Percentiles rank a stretch among this genome's conserved stretches.
These are phyloP conservation scores for Numenius arquata DNA, from an alignment of 2,113 vertebrate genomes.

Conservation along the genomic window DNA sequence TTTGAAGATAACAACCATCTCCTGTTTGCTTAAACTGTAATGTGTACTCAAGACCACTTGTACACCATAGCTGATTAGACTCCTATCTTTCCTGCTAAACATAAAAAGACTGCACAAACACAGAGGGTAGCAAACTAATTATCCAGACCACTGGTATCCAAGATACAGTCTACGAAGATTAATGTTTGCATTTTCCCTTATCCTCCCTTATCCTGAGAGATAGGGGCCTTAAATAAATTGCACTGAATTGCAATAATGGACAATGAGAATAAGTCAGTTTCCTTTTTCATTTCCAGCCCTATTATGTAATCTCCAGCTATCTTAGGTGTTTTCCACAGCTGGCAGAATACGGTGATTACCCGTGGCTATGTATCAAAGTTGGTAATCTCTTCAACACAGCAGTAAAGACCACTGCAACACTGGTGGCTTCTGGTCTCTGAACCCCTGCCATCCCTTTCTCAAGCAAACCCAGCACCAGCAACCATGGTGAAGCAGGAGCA, in stretches of 20 bases:
- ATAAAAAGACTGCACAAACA: slow-evolving; percentile 12
- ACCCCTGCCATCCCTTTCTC: not conserved
- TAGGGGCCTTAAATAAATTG: slow-evolving; percentile 72
- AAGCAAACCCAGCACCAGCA: not conserved
- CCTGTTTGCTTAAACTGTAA: not conserved
- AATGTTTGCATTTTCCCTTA: slow-evolving; percentile 67
- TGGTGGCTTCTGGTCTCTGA: not conserved
- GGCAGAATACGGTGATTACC: not conserved
- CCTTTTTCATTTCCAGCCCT: slow-evolving; percentile 50
- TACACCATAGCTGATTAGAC: not conserved
- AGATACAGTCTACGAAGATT: slow-evolving; percentile 64
- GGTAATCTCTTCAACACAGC: not conserved
- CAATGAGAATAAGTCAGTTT: slow-evolving; percentile 69
- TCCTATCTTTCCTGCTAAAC: slow-evolving; percentile 28
- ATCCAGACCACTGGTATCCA: slow-evolving; percentile 65
- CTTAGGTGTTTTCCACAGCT: slow-evolving; percentile 20
- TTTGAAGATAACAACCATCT: not conserved
- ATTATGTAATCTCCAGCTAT: not conserved
- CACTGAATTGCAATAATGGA: slow-evolving; percentile 55
- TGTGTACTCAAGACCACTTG: not conserved
- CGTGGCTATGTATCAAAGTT: not conserved
- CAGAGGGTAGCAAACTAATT: slow-evolving; percentile 64
- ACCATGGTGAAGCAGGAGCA: not conserved
- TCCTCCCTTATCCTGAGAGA: no score
- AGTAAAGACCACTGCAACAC: not conserved